Evolutionary conservation across 2,888 invertebrate species (phyloP).

Genomic region (Elaeidobius kamerunicus): DNA sequence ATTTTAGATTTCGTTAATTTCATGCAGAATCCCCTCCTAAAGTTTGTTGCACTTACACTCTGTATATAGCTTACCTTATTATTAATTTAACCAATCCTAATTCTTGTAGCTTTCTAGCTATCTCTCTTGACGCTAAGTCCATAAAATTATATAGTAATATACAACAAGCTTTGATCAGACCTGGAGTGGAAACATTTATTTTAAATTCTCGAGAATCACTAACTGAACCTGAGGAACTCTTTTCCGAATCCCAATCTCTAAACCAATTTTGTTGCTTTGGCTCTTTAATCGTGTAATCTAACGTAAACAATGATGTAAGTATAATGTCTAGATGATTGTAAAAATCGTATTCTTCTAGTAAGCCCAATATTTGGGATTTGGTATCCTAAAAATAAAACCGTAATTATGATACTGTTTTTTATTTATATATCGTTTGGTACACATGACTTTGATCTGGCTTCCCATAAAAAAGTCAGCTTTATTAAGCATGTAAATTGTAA

Average conservation of each 20-base stretch:
- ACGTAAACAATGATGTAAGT: conserved; percentile 38
- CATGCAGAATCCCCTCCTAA: too few species aligned
- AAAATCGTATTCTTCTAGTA: conserved; percentile 43
- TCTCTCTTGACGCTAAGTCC: conserved; percentile 46
- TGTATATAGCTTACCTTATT: conserved; percentile 49
- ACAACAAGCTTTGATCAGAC: conserved; percentile 49
- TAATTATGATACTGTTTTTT: too few species aligned
- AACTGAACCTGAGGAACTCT: conserved; percentile 12
- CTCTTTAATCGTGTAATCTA: conserved; percentile 17
- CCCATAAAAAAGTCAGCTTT: too few species aligned
- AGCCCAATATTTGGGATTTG: conserved; percentile 27
- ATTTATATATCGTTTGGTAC: too few species aligned
- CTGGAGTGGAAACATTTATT: conserved; percentile 48
- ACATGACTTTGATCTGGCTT: too few species aligned
- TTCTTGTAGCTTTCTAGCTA: conserved; percentile 49
- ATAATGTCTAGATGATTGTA: conserved; percentile 40
- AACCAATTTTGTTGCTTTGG: conserved; percentile 13
- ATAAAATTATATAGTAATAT: conserved; percentile 51
- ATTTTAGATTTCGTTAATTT: too few species aligned
- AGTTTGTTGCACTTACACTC: too few species aligned
- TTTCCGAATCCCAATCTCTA: conserved; percentile 4
- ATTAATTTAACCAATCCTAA: conserved; percentile 52
- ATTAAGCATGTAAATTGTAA: too few species aligned
- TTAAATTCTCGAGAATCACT: conserved; percentile 15
- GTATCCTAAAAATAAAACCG: conserved; percentile 31